These are phyloP conservation scores for Eumaeus atala DNA, from an alignment of 1,140 invertebrate species.

Conservation along the genomic window DNA sequence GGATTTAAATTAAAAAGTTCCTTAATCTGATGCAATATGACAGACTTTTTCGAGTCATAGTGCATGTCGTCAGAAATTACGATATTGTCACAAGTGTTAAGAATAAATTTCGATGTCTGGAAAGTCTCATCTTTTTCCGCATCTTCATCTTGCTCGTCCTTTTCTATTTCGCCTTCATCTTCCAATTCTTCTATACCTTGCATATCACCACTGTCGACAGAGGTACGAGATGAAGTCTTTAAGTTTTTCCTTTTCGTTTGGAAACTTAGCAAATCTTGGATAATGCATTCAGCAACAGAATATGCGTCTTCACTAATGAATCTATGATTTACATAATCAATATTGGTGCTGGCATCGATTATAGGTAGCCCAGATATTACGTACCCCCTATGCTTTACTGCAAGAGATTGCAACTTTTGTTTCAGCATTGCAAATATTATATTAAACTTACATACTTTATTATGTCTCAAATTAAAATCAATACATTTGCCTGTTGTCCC, in stretches of 20 bases:
- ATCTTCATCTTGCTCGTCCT: conserved; percentile 42
- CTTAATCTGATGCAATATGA: conserved; percentile 42
- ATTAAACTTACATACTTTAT: conserved; percentile 62
- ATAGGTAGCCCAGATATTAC: conserved; percentile 77
- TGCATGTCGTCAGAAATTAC: conserved; percentile 30
- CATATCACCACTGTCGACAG: conserved; percentile 28
- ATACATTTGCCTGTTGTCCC: conserved; percentile 69
- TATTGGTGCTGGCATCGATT: conserved; percentile 50
- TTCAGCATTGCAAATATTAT: conserved; percentile 68
- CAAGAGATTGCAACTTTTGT: conserved; percentile 61
- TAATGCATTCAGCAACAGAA: conserved; percentile 52
- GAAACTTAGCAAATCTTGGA: conserved; percentile 61
- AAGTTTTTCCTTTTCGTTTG: conserved; percentile 44
- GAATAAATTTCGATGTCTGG: conserved; percentile 49
- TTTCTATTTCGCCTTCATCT: too few species aligned
- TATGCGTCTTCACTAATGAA: conserved; percentile 68
- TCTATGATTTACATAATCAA: conserved; percentile 34
- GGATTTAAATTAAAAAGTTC: conserved; percentile 60
- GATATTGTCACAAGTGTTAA: conserved; percentile 43
- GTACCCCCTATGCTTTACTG: conserved; percentile 75
- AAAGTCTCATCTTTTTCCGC: conserved; percentile 33
- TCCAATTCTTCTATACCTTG: conserved; percentile 32
- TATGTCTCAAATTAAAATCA: conserved; percentile 71
- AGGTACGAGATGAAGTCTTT: conserved; percentile 27
- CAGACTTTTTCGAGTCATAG: conserved; percentile 32